phyloP scores from a whole-genome alignment of 2,888 invertebrate genomes.

The Drosophila prostipennis region DNA sequence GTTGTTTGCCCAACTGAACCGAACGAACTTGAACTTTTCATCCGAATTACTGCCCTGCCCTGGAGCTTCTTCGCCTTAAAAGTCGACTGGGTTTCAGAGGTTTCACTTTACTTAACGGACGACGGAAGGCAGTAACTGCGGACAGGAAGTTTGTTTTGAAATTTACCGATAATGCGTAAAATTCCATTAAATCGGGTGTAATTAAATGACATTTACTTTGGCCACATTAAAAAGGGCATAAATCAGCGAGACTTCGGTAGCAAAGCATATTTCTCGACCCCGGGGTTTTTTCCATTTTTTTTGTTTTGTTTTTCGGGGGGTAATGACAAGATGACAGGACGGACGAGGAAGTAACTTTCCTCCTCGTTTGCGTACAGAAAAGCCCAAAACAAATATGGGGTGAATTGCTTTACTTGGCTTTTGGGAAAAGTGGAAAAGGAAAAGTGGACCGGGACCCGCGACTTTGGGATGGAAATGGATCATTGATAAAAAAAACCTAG shows the following conservation, averaged over 20 bases:
- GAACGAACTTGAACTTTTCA: constrained; percentile 12
- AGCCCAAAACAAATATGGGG: constrained; percentile 74
- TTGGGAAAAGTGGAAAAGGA: background rate
- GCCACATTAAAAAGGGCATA: constrained; percentile 83
- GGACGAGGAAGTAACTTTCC: constrained; percentile 47
- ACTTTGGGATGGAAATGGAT: constrained; percentile 47
- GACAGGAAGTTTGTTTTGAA: constrained; percentile 47
- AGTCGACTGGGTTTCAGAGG: background rate
- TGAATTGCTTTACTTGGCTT: constrained; percentile 53
- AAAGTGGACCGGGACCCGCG: constrained; percentile 35
- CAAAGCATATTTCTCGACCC: constrained; percentile 59
- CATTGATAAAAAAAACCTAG: too few species aligned
- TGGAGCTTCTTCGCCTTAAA: constrained; percentile 10
- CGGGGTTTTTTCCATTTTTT: constrained; percentile 20
- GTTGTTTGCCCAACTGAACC: constrained; percentile 22
- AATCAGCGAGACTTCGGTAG: constrained; percentile 78
- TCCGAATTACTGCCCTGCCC: constrained; percentile 14
- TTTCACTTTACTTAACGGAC: constrained; percentile 44
- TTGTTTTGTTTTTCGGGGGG: background rate
- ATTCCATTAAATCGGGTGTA: constrained; percentile 83
- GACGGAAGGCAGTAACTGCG: constrained; percentile 32
- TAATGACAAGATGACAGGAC: constrained; percentile 2
- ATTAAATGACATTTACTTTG: constrained; percentile 84
- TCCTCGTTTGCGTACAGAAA: constrained; percentile 65
- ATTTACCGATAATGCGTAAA: constrained; percentile 81